Percentiles rank a stretch among this genome's conserved stretches.
Evolutionary conservation across 2,888 invertebrate genomes (phyloP).

Genomic region (Acronicta alni): DNA sequence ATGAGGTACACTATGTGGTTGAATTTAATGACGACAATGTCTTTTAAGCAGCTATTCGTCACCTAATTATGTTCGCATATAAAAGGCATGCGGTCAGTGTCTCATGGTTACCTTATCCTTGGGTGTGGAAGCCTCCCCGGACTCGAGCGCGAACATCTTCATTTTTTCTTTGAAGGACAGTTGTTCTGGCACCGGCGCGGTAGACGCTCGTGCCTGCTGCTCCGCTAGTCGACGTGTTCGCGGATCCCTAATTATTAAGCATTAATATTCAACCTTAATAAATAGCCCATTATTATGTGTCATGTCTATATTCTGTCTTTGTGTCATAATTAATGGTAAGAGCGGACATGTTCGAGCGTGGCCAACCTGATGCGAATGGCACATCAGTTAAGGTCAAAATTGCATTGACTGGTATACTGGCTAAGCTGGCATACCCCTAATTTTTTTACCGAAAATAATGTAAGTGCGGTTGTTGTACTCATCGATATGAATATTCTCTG

Average conservation of each 20-base stretch:
- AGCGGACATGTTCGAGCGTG: too few species aligned
- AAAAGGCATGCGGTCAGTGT: slow-evolving; percentile 21
- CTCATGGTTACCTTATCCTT: slow-evolving; percentile 92
- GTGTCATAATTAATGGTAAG: not conserved
- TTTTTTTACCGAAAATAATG: too few species aligned
- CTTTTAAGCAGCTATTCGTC: not conserved
- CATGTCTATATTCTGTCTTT: too few species aligned
- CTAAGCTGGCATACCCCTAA: too few species aligned
- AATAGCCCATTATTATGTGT: too few species aligned
- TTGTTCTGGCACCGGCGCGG: slow-evolving; percentile 95
- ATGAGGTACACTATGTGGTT: slow-evolving; percentile 50
- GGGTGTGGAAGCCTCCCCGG: slow-evolving; percentile 97
- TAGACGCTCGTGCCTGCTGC: slow-evolving; percentile 91
- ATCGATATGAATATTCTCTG: too few species aligned
- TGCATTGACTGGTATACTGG: too few species aligned
- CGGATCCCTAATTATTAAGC: slow-evolving; percentile 93
- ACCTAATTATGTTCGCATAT: not conserved
- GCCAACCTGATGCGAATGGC: too few species aligned
- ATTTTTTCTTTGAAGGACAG: slow-evolving; percentile 99
- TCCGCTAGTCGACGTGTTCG: slow-evolving; percentile 96
- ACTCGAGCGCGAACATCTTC: slow-evolving; percentile 99
- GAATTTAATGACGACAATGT: slow-evolving; percentile 4
- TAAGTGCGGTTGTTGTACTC: too few species aligned
- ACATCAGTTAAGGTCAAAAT: too few species aligned
- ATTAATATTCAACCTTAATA: not conserved